Percentiles rank a stretch among this genome's conserved stretches.
Evolutionary conservation across 2,797 vertebrate species (phyloP).

Genomic region (Aphelocoma californica): DNA sequence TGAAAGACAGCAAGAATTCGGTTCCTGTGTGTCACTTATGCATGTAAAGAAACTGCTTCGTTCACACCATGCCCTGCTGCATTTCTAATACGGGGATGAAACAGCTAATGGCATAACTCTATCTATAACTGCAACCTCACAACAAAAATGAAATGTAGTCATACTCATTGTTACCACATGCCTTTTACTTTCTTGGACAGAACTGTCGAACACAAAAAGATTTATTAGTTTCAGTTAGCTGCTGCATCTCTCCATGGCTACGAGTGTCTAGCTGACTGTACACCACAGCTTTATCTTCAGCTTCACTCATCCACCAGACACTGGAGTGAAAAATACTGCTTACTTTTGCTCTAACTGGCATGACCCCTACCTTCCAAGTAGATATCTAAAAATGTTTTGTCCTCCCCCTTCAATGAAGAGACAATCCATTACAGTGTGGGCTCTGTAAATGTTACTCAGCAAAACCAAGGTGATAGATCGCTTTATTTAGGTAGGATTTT

Average conservation of each 20-base stretch:
- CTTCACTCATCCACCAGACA: neutral
- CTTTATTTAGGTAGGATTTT: neutral
- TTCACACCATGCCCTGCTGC: neutral
- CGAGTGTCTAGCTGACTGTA: neutral
- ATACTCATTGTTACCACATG: neutral
- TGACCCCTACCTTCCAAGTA: neutral
- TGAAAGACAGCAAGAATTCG: neutral
- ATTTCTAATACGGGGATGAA: neutral
- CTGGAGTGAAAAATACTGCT: neutral
- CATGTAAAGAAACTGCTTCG: neutral
- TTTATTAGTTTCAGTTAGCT: neutral
- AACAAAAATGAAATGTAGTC: neutral
- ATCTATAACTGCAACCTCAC: neutral
- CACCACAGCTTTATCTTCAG: neutral
- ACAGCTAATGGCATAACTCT: neutral
- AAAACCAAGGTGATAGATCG: neutral
- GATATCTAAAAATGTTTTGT: neutral
- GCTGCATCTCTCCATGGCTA: slow-evolving; percentile 16
- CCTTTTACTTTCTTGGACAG: slow-evolving; percentile 12
- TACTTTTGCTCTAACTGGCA: neutral
- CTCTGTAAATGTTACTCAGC: neutral
- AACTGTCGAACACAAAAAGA: neutral
- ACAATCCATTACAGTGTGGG: neutral
- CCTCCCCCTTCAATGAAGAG: neutral
- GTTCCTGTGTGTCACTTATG: neutral